A percentile compares a stretch with the other conserved stretches of the same genome.
phyloP scores from a whole-genome alignment of 2,113 vertebrate genomes.

The Mandrillus leucophaeus region DNA sequence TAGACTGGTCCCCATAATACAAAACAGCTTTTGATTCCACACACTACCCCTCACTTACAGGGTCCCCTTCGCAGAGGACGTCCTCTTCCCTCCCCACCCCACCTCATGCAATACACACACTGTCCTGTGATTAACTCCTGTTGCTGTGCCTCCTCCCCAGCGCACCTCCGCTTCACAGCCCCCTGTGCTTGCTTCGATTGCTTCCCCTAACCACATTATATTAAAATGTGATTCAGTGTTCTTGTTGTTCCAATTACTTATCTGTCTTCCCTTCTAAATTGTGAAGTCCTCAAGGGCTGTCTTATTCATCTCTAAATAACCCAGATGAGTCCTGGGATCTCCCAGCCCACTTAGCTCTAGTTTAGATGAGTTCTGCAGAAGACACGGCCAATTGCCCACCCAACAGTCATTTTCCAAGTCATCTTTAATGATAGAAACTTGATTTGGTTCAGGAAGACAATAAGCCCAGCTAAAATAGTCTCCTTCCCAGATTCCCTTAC shows the following conservation, averaged over 20 bases:
- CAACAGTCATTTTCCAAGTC: slow-evolving; percentile 44
- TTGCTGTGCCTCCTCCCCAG: not conserved
- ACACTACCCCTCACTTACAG: not conserved
- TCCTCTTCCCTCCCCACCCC: not conserved
- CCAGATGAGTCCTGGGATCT: slow-evolving; percentile 59
- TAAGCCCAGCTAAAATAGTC: not conserved
- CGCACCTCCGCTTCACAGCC: not conserved
- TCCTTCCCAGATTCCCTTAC: slow-evolving; percentile 53
- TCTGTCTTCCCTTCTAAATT: slow-evolving; percentile 51
- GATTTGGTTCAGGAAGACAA: slow-evolving; percentile 11
- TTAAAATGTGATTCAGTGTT: slow-evolving; percentile 51
- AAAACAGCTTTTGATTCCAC: not conserved
- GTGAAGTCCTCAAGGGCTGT: slow-evolving; percentile 59
- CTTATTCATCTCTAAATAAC: slow-evolving; percentile 67
- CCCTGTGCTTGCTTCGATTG: not conserved
- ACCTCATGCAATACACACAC: not conserved
- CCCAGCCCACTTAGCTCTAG: slow-evolving; percentile 67
- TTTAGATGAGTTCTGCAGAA: slow-evolving; percentile 59
- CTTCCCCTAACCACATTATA: slow-evolving; percentile 20
- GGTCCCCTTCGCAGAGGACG: not conserved
- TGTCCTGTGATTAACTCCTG: not conserved
- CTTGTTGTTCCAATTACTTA: slow-evolving; percentile 51
- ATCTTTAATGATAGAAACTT: slow-evolving; percentile 16
- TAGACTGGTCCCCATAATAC: not conserved
- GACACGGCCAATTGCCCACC: slow-evolving; percentile 54